Percentiles rank a stretch among this genome's conserved stretches.
phyloP scores from a whole-genome alignment of 92 coral and sea anemone species.

The Porites lobata region DNA sequence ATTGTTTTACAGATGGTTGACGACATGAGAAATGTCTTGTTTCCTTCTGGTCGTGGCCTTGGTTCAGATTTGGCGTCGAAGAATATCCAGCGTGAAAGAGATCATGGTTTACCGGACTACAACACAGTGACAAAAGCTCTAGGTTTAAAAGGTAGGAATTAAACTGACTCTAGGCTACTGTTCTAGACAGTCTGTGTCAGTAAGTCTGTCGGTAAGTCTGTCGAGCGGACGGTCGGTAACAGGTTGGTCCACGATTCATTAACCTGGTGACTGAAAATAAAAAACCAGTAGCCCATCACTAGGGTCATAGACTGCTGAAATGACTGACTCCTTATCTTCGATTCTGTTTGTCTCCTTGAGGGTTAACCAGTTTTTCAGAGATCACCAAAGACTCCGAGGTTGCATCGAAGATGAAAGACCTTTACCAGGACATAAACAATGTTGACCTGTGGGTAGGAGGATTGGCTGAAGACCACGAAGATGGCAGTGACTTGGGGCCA shows the following conservation, averaged over 20 bases:
- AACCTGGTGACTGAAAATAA: no score
- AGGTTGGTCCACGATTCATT: no score
- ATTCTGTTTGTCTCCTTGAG: not conserved
- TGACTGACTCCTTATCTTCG: no score
- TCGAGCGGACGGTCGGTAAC: not conserved
- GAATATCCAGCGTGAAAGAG: constrained; percentile 54
- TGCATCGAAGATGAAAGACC: constrained; percentile 58
- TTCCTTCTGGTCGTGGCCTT: constrained; percentile 83
- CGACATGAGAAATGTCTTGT: constrained; percentile 86
- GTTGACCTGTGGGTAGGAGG: constrained; percentile 90
- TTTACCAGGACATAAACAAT: constrained; percentile 81
- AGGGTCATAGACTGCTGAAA: no score
- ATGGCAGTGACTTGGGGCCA: constrained; percentile 91
- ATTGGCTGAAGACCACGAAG: constrained; percentile 85
- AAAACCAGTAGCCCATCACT: no score
- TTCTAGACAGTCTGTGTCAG: not conserved
- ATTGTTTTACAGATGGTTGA: constrained; percentile 74
- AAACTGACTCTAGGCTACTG: no score
- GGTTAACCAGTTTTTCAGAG: constrained; percentile 57
- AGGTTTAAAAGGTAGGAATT: constrained; percentile 54
- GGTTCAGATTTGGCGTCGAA: constrained; percentile 88
- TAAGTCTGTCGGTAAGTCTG: not conserved
- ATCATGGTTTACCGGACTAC: constrained; percentile 89
- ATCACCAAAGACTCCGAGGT: constrained; percentile 61
- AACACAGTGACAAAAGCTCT: constrained; percentile 76